phyloP scores from a whole-genome alignment of 1,140 invertebrate genomes.

The Pseudomyrmex flavicornis region DNA sequence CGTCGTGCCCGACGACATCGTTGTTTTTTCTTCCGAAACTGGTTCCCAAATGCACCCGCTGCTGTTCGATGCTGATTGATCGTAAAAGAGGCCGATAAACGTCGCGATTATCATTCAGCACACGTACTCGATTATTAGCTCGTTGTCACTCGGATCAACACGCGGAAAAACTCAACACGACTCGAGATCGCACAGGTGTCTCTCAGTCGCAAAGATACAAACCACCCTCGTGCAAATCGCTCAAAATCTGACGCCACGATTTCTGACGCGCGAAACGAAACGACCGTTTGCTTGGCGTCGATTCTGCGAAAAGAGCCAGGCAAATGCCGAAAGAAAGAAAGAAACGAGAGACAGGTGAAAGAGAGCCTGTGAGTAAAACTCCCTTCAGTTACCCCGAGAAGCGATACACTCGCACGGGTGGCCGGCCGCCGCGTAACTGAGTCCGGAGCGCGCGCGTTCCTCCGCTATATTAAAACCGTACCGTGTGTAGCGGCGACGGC shows the following conservation, averaged over 20 bases:
- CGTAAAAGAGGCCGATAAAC: not conserved
- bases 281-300: not conserved
- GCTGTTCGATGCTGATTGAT: not conserved
- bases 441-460: constrained; percentile 82
- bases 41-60: not conserved
- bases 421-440: constrained; percentile 84
- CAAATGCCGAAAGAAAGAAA: constrained; percentile 1
- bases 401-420: constrained; percentile 80
- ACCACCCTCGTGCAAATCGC: constrained; percentile 17
- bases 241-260: constrained; percentile 12
- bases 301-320: not conserved
- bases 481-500: constrained; percentile 81
- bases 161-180: constrained; percentile 13
- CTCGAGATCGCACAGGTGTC: constrained; percentile 32
- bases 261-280: not conserved
- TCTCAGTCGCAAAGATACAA: not conserved
- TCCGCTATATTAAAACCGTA: constrained; percentile 85
- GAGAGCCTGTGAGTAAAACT: constrained; percentile 8
- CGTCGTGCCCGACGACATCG: constrained; percentile 41
- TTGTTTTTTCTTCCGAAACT: not conserved
- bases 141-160: constrained; percentile 42
- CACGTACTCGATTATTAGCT: not conserved
- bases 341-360: constrained; percentile 48
- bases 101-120: constrained; percentile 26
- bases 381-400: constrained; percentile 50